phyloP scores from a whole-genome alignment of 2,888 invertebrate genomes.

The Cephalotes varians region DNA sequence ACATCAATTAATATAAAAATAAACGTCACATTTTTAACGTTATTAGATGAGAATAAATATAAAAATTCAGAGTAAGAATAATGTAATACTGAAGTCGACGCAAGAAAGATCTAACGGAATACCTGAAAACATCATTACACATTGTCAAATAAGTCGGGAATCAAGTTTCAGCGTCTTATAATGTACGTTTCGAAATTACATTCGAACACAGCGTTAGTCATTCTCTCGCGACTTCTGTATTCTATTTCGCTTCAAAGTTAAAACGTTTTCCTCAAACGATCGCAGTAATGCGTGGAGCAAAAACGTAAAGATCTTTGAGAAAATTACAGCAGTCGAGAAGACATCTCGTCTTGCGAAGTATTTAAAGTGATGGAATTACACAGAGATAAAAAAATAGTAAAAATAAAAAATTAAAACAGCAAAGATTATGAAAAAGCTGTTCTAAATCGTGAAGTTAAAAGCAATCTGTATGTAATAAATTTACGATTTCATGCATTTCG shows the following conservation, averaged over 20 bases:
- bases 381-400: slow-evolving; percentile 4
- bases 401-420: background rate
- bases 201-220: slow-evolving; percentile 9
- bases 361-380: slow-evolving; percentile 4
- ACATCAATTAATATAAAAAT: too few relatives aligned
- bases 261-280: slow-evolving; percentile 15
- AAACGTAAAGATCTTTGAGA: slow-evolving; percentile 11
- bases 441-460: background rate
- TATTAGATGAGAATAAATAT: background rate
- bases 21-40: background rate
- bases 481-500: background rate
- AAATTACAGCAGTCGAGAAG: slow-evolving; percentile 22
- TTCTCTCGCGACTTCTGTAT: slow-evolving; percentile 19
- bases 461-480: background rate
- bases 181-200: background rate
- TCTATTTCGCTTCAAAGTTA: slow-evolving; percentile 32
- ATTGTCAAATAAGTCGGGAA: slow-evolving; percentile 19
- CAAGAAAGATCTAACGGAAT: background rate
- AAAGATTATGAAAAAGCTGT: background rate
- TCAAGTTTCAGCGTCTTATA: slow-evolving; percentile 11
- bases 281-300: background rate
- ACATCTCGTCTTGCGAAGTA: slow-evolving; percentile 12
- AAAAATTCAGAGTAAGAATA: background rate
- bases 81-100: background rate
- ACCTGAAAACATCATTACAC: background rate